A percentile compares a stretch with the other conserved stretches of the same genome.
phyloP scores from a whole-genome alignment of 2,797 vertebrate species.

The Squalus acanthias region DNA sequence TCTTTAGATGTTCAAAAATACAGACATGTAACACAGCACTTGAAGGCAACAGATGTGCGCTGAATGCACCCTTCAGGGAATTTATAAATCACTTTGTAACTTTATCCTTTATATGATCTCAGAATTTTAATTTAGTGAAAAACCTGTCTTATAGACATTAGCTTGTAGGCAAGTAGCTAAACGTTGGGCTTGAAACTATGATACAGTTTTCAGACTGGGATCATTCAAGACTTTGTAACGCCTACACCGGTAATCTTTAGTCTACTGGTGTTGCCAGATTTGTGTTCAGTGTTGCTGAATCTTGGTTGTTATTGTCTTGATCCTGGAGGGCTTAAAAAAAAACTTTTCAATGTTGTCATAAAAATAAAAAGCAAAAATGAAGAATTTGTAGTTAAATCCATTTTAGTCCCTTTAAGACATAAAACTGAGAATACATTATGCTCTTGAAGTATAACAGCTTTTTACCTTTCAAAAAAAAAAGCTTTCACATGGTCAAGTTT shows the following conservation, averaged over 20 bases:
- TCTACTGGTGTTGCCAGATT: neutral
- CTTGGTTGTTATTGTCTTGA: no score
- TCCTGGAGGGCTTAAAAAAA: neutral
- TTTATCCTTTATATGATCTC: neutral
- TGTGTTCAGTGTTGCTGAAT: neutral
- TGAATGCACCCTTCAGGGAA: neutral
- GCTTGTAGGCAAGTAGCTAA: neutral
- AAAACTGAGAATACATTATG: neutral
- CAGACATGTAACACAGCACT: neutral
- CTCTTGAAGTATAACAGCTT: neutral
- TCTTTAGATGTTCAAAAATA: slow-evolving; percentile 20
- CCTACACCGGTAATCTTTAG: neutral
- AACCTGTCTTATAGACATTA: neutral
- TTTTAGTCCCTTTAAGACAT: neutral
- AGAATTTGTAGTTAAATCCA: slow-evolving; percentile 5
- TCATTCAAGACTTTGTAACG: neutral
- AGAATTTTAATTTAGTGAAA: neutral
- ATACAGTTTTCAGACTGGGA: neutral
- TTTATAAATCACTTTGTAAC: neutral
- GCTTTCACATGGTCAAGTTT: neutral
- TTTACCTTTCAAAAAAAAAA: neutral
- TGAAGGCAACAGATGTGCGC: neutral
- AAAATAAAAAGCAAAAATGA: neutral
- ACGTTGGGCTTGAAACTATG: neutral
- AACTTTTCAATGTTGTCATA: neutral